phyloP scores from a whole-genome alignment of 2,113 vertebrate species.

The Trogon melanurus region DNA sequence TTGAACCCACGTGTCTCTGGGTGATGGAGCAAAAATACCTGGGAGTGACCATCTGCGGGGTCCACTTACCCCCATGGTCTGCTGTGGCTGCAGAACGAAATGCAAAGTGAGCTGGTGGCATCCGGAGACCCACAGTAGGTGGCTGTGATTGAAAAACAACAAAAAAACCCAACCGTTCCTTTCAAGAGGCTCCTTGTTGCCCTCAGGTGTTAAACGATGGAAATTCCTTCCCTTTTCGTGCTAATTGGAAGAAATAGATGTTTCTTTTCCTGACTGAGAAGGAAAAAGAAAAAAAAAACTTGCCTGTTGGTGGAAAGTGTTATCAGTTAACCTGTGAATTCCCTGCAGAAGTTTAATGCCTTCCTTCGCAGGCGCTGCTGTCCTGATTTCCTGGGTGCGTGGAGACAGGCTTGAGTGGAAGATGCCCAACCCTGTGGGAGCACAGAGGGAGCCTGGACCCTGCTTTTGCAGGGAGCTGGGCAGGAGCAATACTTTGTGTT shows the following conservation, averaged over 20 bases:
- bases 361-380: neutral
- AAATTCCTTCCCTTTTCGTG: conserved; percentile 41
- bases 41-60: neutral
- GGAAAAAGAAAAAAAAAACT: neutral
- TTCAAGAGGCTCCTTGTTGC: conserved; percentile 2
- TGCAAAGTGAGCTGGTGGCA: neutral
- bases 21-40: neutral
- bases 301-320: neutral
- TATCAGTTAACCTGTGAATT: neutral
- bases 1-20: neutral
- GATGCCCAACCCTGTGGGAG: neutral
- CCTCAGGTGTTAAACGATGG: neutral
- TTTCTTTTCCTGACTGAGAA: neutral
- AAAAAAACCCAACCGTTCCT: neutral
- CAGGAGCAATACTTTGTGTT: neutral
- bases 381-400: neutral
- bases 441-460: neutral
- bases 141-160: conserved; percentile 22
- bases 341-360: neutral
- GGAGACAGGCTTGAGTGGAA: neutral
- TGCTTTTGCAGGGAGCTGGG: neutral
- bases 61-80: neutral
- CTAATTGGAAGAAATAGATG: conserved; percentile 2
- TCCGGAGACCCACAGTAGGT: neutral
- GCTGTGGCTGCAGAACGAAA: neutral